Base-by-base conservation (phyloP, 2,113 vertebrate genomes). In the Ochotona curzoniae region DNA sequence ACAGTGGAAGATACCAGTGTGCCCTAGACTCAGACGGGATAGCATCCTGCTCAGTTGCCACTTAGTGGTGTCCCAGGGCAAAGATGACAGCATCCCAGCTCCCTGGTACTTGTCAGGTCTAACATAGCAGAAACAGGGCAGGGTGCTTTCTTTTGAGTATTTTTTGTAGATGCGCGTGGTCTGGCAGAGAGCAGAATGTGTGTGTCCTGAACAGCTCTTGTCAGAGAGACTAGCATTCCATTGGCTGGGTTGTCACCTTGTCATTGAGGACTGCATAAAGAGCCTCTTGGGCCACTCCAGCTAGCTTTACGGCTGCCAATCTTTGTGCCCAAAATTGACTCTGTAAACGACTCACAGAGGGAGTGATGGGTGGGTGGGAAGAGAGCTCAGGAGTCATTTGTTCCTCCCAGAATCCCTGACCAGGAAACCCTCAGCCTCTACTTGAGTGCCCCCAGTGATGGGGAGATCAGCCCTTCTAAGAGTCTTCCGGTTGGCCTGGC, bases 81-180 rank as follows among this genome's bases (percentile, higher is more conserved):
- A 35, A 87, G 81, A 35, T 26, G 60, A 54, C 18, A 61, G 63
- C 35, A n/a, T 4, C 12, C 51, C 21, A 4, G n/a, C 2, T 30
- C 30, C 44, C 9, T 0, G 2, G 76, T 30, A 25, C 54, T 10
- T 7, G 38, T 1, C 1, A 7, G 32, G 8, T 26, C 25, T 44
- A 49, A 1, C 15, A 17, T 20, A 25, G 57, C 8, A 4, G 3
- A 30, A 20, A 8, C 23, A 64, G 47, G 32, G 76, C 18, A 38
- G 4, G 20, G 7, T 17, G 63, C 61, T 79, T 17, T 75, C 61
- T 23, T 21, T 26, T 57, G 81, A 32, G 28, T 17, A 44, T 32
- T 11, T 23, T 57, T 28, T 17, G 49, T 21, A 61, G 23, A 60
- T 17, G 69, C 73, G 70, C 79, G 30, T 47, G 30, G n/a, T 32